Evolutionary conservation across 2,888 invertebrate species (phyloP).

Genomic region (Perdita meconis): DNA sequence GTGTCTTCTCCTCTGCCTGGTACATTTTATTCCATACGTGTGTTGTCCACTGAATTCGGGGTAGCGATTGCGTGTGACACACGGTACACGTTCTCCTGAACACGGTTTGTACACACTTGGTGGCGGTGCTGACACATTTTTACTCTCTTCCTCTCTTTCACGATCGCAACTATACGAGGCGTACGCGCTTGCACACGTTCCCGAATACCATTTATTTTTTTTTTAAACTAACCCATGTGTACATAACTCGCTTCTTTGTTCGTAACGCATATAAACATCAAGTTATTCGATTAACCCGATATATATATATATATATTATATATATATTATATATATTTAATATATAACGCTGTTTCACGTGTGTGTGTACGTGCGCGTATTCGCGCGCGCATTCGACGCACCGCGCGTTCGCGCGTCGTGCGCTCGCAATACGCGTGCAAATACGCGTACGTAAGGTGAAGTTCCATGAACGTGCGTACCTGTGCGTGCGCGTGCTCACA

Average conservation of each 20-base stretch:
- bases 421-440: neutral
- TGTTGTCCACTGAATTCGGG: neutral
- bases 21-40: slow-evolving; percentile 3
- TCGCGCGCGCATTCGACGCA: neutral
- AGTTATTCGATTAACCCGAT: slow-evolving; percentile 78
- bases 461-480: slow-evolving; percentile 2
- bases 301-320: slow-evolving; percentile 53
- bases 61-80: slow-evolving; percentile 5
- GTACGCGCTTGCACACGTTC: slow-evolving; percentile 68
- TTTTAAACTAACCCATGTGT: slow-evolving; percentile 83
- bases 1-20: slow-evolving; percentile 11
- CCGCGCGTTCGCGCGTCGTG: neutral
- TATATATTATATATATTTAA: slow-evolving; percentile 33
- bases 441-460: neutral
- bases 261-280: slow-evolving; percentile 80
- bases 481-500: neutral
- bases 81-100: neutral
- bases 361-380: neutral
- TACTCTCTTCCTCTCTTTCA: slow-evolving; percentile 2
- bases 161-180: slow-evolving; percentile 32
- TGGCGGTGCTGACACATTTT: slow-evolving; percentile 28
- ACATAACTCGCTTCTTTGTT: slow-evolving; percentile 84
- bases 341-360: neutral
- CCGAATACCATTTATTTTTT: slow-evolving; percentile 60
- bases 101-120: slow-evolving; percentile 6